Conservation (phyloP, 2,113 vertebrate genomes). For the Tursiops truncatus region DNA sequence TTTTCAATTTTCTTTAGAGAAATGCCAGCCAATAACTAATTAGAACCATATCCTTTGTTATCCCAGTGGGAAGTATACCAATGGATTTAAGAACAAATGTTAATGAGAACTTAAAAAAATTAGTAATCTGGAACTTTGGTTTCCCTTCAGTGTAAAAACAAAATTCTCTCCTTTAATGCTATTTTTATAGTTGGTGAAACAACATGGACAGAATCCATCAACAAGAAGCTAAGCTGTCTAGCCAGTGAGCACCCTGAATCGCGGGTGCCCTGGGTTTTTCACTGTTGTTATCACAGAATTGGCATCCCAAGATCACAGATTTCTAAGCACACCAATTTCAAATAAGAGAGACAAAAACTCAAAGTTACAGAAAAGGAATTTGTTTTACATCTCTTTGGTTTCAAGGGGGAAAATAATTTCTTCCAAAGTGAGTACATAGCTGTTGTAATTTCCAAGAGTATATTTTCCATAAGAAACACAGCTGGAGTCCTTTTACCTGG, state of each 20-base stretch:
- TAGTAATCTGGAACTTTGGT: constrained; percentile 47
- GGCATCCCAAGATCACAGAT: neutral
- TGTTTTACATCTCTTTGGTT: neutral
- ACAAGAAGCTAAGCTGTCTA: neutral
- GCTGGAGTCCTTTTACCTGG: neutral
- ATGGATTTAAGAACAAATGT: constrained; percentile 65
- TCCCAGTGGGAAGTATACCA: constrained; percentile 63
- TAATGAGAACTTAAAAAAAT: constrained; percentile 71
- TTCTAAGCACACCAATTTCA: constrained; percentile 20
- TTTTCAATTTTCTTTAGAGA: constrained; percentile 77
- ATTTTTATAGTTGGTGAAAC: constrained; percentile 46
- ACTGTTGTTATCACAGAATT: neutral
- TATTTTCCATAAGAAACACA: constrained; percentile 45
- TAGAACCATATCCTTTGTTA: constrained; percentile 78
- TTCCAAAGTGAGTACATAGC: neutral
- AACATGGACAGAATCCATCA: neutral
- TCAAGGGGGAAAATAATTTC: neutral
- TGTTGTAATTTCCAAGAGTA: constrained; percentile 25
- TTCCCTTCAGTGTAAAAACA: constrained; percentile 68
- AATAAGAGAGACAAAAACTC: constrained; percentile 1
- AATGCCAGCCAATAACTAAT: constrained; percentile 82
- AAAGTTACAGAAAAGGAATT: constrained; percentile 23
- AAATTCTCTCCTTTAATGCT: constrained; percentile 53
- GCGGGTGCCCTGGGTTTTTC: neutral
- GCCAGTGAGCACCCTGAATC: neutral